These are phyloP conservation scores for Cettia cetti DNA, from an alignment of 2,113 vertebrate species.

Conservation along the genomic window DNA sequence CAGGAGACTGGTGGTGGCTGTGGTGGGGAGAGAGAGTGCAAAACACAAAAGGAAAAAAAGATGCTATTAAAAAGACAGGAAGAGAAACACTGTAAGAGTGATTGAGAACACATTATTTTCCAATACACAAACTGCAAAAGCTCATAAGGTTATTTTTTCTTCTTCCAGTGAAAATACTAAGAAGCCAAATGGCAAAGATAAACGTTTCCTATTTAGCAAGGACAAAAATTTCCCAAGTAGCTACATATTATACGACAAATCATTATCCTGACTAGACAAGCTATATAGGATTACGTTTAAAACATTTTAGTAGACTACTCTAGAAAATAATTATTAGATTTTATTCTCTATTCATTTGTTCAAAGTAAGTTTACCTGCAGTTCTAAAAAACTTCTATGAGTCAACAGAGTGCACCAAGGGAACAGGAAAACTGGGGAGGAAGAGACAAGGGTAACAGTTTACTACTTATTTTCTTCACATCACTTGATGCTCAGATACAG, in stretches of 20 bases:
- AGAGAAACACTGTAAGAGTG: neutral
- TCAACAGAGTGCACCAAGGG: neutral
- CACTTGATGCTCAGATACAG: neutral
- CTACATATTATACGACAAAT: neutral
- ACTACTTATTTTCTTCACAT: neutral
- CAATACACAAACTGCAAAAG: conserved; percentile 15
- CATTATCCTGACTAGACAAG: neutral
- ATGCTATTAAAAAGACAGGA: conserved; percentile 10
- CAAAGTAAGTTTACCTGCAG: neutral
- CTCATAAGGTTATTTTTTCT: neutral
- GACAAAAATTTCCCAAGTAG: neutral
- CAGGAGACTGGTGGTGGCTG: neutral
- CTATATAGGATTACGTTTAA: neutral
- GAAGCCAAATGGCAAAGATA: neutral
- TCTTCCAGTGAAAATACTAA: neutral
- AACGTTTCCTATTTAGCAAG: neutral
- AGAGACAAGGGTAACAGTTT: neutral
- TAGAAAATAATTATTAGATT: neutral
- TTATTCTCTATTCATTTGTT: neutral
- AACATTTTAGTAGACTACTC: neutral
- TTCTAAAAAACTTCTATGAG: neutral
- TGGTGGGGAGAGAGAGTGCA: neutral
- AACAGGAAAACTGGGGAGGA: neutral
- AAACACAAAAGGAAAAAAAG: neutral
- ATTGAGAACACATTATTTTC: conserved; percentile 36